Percentiles rank a stretch among this genome's conserved stretches.
Conservation (phyloP, 2,888 invertebrate species). For the Ophion costatus region DNA sequence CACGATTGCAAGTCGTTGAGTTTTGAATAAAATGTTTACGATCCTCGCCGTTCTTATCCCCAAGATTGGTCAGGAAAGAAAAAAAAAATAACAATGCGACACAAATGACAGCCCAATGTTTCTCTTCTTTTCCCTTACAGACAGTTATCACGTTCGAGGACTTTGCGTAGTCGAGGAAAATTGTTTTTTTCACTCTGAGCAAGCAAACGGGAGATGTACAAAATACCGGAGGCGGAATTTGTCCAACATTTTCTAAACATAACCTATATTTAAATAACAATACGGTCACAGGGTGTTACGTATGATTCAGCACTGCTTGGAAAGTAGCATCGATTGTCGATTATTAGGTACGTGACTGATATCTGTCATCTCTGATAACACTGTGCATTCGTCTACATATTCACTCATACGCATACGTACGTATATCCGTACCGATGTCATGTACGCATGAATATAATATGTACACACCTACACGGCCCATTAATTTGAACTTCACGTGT, state of each 20-base stretch:
- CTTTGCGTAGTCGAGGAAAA: neutral
- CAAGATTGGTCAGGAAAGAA: neutral
- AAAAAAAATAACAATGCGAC: neutral
- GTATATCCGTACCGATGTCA: neutral
- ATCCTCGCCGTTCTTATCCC: neutral
- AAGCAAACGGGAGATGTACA: neutral
- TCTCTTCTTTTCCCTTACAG: neutral
- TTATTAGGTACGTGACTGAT: constrained; percentile 42
- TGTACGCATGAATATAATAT: neutral
- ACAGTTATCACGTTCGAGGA: neutral
- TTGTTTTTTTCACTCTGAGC: neutral
- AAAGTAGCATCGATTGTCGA: constrained; percentile 42
- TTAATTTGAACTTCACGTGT: neutral
- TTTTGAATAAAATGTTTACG: neutral
- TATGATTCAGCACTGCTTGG: constrained; percentile 13
- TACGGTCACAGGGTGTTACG: neutral
- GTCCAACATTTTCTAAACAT: constrained; percentile 51
- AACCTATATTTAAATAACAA: constrained; percentile 32
- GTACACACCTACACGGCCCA: neutral
- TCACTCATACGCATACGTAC: neutral
- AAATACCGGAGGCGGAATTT: neutral
- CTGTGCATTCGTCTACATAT: neutral
- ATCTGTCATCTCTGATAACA: constrained; percentile 43
- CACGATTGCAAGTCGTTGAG: no score
- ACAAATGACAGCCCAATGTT: neutral